Evolutionary conservation across 2,113 vertebrate genomes (phyloP).

Genomic region (Hydrolagus affinis): DNA sequence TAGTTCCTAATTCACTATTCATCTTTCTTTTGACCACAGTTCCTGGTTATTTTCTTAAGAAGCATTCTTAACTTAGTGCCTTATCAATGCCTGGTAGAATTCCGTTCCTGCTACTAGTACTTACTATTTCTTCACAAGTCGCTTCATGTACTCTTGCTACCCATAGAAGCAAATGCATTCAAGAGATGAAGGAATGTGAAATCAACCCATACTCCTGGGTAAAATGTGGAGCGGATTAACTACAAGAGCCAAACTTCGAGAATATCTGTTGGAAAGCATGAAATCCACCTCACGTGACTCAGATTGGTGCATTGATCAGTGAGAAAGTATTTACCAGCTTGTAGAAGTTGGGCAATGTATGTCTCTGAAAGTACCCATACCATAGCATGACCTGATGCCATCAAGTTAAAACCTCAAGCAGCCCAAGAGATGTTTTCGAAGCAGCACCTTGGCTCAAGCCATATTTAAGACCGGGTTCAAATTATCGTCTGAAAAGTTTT

Average conservation of each 20-base stretch:
- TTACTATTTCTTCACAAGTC: not conserved
- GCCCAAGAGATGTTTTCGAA: not conserved
- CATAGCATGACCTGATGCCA: not conserved
- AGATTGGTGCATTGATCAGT: not conserved
- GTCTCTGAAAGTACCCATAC: not conserved
- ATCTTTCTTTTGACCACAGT: not conserved
- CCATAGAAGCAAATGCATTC: not conserved
- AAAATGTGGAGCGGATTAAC: not conserved
- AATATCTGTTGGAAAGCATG: not conserved
- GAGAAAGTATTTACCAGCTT: not conserved
- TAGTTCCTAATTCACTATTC: not conserved
- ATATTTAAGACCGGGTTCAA: too few relatives aligned
- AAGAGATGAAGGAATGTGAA: not conserved
- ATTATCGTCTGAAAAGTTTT: too few relatives aligned
- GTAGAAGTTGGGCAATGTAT: not conserved
- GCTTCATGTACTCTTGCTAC: not conserved
- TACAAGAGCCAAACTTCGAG: not conserved
- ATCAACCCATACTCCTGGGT: not conserved
- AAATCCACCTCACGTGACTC: not conserved
- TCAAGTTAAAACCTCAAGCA: not conserved
- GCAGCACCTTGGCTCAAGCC: not conserved
- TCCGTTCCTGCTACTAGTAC: not conserved
- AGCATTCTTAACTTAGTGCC: not conserved
- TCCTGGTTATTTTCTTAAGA: not conserved
- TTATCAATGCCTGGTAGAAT: conserved; percentile 18